phyloP scores from a whole-genome alignment of 2,888 invertebrate species.

The Rhingia rostrata region DNA sequence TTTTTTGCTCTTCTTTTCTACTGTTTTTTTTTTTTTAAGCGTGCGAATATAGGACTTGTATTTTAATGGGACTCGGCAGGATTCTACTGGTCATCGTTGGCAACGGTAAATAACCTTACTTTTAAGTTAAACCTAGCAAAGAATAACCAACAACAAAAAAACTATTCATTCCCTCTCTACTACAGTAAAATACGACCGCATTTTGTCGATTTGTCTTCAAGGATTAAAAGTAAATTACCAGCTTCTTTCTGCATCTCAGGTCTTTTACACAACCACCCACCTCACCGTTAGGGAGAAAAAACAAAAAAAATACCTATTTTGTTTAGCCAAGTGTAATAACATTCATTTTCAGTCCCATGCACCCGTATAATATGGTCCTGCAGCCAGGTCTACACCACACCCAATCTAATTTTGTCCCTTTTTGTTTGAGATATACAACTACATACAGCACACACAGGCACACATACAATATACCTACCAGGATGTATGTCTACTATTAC shows the following conservation, averaged over 20 bases:
- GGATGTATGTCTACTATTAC: conserved; percentile 61
- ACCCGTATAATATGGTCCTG: conserved; percentile 69
- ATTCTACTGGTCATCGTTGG: conserved; percentile 61
- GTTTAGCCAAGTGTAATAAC: conserved; percentile 73
- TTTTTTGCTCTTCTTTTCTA: conserved; percentile 4
- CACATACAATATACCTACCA: conserved; percentile 41
- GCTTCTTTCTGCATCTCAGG: conserved; percentile 37
- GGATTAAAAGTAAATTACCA: conserved; percentile 74
- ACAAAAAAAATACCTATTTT: conserved; percentile 63
- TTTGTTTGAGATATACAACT: conserved; percentile 35
- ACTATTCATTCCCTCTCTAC: background rate
- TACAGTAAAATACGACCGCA: conserved; percentile 58
- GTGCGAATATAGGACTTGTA: conserved; percentile 45
- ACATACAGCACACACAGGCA: conserved; percentile 16
- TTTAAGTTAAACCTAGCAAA: conserved; percentile 61
- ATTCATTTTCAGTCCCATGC: conserved; percentile 74
- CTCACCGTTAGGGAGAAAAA: background rate
- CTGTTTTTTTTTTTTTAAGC: conserved; percentile 18
- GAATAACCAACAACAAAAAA: conserved; percentile 12
- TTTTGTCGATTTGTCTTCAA: conserved; percentile 72
- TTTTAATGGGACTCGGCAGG: conserved; percentile 40
- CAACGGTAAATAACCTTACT: conserved; percentile 65
- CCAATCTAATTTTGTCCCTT: conserved; percentile 62
- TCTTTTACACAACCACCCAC: background rate
- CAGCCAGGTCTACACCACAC: conserved; percentile 47